phyloP scores from a whole-genome alignment of 2,113 vertebrate species.

The Paralichthys olivaceus region DNA sequence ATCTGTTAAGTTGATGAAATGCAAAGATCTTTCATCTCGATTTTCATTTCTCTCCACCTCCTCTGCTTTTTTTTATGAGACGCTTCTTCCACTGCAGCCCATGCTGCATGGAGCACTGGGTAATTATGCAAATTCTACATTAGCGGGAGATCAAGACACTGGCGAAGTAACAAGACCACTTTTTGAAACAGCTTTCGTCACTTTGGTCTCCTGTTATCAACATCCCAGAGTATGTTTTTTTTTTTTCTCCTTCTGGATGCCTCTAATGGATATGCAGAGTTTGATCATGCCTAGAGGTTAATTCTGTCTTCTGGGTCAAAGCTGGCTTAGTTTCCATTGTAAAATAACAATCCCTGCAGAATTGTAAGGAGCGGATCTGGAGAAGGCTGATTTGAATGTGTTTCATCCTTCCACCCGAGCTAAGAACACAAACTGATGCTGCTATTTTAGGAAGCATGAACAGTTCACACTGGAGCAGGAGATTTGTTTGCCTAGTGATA shows the following conservation, averaged over 20 bases:
- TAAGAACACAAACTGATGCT: conserved; percentile 69
- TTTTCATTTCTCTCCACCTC: conserved; percentile 24
- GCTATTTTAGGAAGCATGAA: conserved; percentile 76
- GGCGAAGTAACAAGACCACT: conserved; percentile 52
- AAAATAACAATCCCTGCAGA: conserved; percentile 74
- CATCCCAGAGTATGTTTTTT: conserved; percentile 25
- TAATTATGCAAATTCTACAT: conserved; percentile 77
- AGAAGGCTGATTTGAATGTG: conserved; percentile 75
- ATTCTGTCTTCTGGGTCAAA: conserved; percentile 78
- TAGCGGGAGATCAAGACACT: conserved; percentile 58
- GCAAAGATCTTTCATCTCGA: conserved; percentile 56
- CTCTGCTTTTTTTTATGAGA: conserved; percentile 34
- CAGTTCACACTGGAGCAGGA: conserved; percentile 58
- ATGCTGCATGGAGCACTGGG: conserved; percentile 52
- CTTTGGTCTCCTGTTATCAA: conserved; percentile 48
- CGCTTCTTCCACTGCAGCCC: conserved; percentile 43
- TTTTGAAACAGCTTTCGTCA: conserved; percentile 50
- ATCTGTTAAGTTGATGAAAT: conserved; percentile 60
- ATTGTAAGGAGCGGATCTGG: conserved; percentile 54
- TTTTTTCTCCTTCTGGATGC: conserved; percentile 38
- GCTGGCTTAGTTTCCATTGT: conserved; percentile 77
- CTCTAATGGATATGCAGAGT: conserved; percentile 62
- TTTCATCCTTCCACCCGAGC: conserved; percentile 74
- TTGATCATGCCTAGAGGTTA: conserved; percentile 73
- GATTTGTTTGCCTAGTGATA: conserved; percentile 75